A percentile compares a stretch with the other conserved stretches of the same genome.
Evolutionary conservation across 2,113 vertebrate species (phyloP).

Genomic region (Zosterops japonicus): DNA sequence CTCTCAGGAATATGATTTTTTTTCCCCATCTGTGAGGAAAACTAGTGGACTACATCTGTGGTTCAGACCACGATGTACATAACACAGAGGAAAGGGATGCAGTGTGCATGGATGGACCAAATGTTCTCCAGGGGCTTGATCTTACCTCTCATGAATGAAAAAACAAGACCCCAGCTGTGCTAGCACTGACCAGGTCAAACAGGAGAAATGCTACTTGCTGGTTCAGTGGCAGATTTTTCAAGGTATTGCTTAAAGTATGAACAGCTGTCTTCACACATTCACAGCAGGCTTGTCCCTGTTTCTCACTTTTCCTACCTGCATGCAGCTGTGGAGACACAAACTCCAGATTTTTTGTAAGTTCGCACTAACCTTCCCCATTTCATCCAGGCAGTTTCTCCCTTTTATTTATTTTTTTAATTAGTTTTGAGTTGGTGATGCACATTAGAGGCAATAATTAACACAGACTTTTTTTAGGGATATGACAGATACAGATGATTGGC

Average conservation of each 20-base stretch:
- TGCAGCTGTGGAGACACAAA: not conserved
- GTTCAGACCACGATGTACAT: not conserved
- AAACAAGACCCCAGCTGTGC: not conserved
- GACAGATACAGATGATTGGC: not conserved
- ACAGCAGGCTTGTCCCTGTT: not conserved
- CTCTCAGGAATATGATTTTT: not conserved
- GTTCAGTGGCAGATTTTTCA: not conserved
- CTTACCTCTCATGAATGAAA: not conserved
- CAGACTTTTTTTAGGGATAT: not conserved
- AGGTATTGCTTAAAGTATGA: not conserved
- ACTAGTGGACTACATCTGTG: not conserved
- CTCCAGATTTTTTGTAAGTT: not conserved
- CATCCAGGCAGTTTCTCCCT: not conserved
- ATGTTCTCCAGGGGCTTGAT: not conserved
- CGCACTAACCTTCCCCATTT: not conserved
- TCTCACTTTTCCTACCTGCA: not conserved
- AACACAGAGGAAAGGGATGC: not conserved
- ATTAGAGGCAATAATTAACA: conserved; percentile 8
- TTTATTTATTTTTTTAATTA: conserved; percentile 16
- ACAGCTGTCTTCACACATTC: not conserved
- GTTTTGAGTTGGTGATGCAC: not conserved
- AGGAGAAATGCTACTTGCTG: not conserved
- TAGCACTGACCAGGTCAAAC: not conserved
- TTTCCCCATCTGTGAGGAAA: not conserved
- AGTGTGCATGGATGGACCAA: not conserved